Evolutionary conservation across 2,797 vertebrate species (phyloP), one percentile per base, ranked within the genome.

Genomic region (Acanthopagrus latus): DNA sequence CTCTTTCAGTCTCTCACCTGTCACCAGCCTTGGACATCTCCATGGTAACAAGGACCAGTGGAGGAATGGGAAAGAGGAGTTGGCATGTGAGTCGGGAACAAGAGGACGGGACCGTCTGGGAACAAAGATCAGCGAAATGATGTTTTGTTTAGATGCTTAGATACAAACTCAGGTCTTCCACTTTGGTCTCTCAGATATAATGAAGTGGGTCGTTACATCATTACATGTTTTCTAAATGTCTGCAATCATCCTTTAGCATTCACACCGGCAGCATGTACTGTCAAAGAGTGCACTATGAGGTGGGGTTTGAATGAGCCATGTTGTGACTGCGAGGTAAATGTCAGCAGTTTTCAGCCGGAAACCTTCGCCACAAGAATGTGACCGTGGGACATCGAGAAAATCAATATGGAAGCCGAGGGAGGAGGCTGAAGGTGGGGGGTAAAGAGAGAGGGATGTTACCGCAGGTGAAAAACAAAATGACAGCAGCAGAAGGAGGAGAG

Each of bases 351-450:
- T 89, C 85, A 92, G 84, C 92, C 90, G 93, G 93, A 94, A 93
- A 92, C 85, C 90, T 88, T 93, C 89, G 5, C 91, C 90, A 86
- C 92, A 91, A 94, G 93, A 93, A 93, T 91, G 89, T 86, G 87
- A 92, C 93, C 54, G n/a, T 89, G 66, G 92, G 93, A 90, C 77
- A 51, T 82, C 41, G 48, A 90, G 89, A 86, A 72, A 91, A 94
- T 94, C 93, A 87, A 93, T 93, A 88, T 82, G 83, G 85, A 89
- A 90, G 80, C 74, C 57, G 11, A 82, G 89, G 85, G 89, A 86
- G 86, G 33, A 71, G 70, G 57, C 56, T 44, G 74, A 65, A 57
- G 70, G 82, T 43, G 58, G 76, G 66, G 51, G 72, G 72, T 59
- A 43, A 44, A 68, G 73, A 62, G 64, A 51, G 66, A 13, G 60